Base-by-base conservation (phyloP, 2,888 invertebrate species). In the Aphidius colemani region DNA sequence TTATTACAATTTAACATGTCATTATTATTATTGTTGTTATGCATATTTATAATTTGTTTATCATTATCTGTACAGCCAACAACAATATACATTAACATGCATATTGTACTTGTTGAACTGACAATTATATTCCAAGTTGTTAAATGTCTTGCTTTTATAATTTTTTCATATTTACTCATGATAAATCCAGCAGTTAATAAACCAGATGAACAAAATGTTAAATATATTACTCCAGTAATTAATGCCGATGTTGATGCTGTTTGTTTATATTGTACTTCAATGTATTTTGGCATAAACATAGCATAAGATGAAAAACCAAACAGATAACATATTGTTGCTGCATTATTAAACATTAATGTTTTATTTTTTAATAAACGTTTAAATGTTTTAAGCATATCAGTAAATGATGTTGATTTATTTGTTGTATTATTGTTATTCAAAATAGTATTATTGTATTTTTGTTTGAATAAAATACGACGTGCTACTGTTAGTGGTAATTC, bases 251-350 rank as follows among this genome's bases (percentile, higher is more conserved):
- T 86, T 0, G 91, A 89, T 0, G 93, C 91, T 7, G 91, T 89
- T 71, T 90, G 89, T 63, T 88, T 86, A 80, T 91, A 94, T 80
- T 92, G 91, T 0, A 90, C 91, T 81, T 94, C 93, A 67, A 94
- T 90, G 74, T 92, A 92, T 78, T 93, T 93, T 0, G 93, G 92
- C 79, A 92, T 86, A 75, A 92, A 93, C 55, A 92, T 90, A 87
- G 91, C 91, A 74, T 90, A 91, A 0, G 92, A 91, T 83, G 88
- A 88, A 75, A 88, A 89, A 0, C 89, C 89, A 74, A 89, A 84
- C 64, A 90, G 85, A 72, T 91, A 92, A 74, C 90, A 90, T 9
- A 91, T 88, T 13, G 89, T 88, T 0, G 91, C 89, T 1, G 91
- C 82, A 66, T 90, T 91, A 75, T 92, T 90, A 75, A 88, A 88